Conservation (phyloP, 2,797 vertebrate species). For the Parambassis ranga region DNA sequence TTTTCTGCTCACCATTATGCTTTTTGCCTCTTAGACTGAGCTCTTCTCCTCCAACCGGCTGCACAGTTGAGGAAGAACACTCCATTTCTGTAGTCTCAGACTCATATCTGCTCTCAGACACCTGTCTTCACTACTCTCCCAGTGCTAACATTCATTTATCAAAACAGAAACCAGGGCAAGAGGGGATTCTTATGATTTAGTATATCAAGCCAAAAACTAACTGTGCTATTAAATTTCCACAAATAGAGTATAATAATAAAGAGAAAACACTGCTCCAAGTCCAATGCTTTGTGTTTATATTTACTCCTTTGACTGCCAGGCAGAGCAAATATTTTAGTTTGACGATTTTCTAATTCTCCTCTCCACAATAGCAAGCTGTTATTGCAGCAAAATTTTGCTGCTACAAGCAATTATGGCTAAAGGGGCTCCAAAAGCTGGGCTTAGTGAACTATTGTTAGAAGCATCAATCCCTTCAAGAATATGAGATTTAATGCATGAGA, state of each 20-base stretch:
- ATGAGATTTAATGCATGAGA: conserved; percentile 70
- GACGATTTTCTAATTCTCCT: conserved; percentile 64
- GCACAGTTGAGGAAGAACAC: neutral
- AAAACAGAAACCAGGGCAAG: conserved; percentile 4
- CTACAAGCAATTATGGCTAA: conserved; percentile 74
- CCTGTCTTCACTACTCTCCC: neutral
- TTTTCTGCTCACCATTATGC: neutral
- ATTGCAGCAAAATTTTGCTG: conserved; percentile 60
- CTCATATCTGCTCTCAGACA: conserved; percentile 5
- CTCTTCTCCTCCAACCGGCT: neutral
- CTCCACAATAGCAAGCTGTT: conserved; percentile 65
- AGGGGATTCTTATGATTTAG: neutral
- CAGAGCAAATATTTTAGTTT: conserved; percentile 60
- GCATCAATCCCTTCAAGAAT: conserved; percentile 68
- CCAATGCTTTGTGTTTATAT: conserved; percentile 29
- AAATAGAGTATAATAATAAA: too few species aligned
- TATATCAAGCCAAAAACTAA: too few species aligned
- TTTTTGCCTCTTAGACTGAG: neutral
- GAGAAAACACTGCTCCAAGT: conserved; percentile 24
- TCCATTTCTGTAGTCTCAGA: neutral
- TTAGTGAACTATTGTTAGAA: conserved; percentile 72
- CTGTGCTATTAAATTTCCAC: neutral
- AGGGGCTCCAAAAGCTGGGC: conserved; percentile 52
- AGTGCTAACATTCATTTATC: conserved; percentile 17
- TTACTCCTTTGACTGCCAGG: conserved; percentile 46